Conservation (phyloP, 2,797 vertebrate genomes). For the Sebastes wilsoni region DNA sequence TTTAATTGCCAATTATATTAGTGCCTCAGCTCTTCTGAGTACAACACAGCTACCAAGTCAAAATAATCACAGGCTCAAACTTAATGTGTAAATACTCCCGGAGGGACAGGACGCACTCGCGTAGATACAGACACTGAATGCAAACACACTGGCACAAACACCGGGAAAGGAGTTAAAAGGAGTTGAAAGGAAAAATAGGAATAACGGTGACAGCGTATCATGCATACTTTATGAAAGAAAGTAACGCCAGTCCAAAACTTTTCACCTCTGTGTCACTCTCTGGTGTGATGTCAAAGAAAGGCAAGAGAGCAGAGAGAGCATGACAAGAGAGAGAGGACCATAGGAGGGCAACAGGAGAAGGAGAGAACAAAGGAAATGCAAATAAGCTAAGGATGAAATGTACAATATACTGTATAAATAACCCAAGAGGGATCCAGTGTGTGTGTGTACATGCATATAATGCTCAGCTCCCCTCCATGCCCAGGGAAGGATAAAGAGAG, state of each 20-base stretch:
- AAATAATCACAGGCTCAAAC: conserved; percentile 79
- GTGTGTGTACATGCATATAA: conserved; percentile 18
- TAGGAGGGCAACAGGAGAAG: conserved; percentile 2
- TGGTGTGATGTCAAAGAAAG: conserved; percentile 36
- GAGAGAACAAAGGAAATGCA: conserved; percentile 77
- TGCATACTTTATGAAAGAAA: conserved; percentile 29
- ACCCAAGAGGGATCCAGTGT: conserved; percentile 63
- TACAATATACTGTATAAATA: conserved; percentile 71
- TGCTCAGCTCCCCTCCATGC: conserved; percentile 1
- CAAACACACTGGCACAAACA: conserved; percentile 25
- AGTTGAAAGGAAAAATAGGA: neutral
- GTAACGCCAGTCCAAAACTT: conserved; percentile 32
- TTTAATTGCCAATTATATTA: conserved; percentile 83
- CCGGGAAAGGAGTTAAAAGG: neutral
- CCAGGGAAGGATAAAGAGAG: conserved; percentile 43
- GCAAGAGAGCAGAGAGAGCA: conserved; percentile 5
- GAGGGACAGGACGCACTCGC: conserved; percentile 51
- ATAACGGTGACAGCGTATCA: neutral
- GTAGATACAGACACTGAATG: conserved; percentile 18
- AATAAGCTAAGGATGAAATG: conserved; percentile 69
- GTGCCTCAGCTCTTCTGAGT: conserved; percentile 63
- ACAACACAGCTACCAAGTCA: conserved; percentile 69
- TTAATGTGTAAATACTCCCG: conserved; percentile 76
- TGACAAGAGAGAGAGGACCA: conserved; percentile 23
- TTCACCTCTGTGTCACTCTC: conserved; percentile 34